Percentiles rank a stretch among this genome's conserved stretches.
Evolutionary conservation across 2,113 vertebrate species (phyloP).

Genomic region (Prunella fulvescens): DNA sequence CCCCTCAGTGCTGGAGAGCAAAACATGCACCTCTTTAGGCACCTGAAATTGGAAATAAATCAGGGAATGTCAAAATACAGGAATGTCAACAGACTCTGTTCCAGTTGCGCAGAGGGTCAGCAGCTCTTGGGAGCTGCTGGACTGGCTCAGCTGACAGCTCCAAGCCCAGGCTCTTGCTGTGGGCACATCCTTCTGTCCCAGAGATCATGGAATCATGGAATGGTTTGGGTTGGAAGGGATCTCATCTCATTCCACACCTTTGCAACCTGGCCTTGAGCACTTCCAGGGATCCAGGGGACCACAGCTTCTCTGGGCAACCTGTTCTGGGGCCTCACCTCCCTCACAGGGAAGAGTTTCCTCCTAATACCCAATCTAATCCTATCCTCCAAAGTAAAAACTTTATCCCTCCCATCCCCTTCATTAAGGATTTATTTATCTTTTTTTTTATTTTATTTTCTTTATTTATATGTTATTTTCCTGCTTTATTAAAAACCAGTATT

Average conservation of each 20-base stretch:
- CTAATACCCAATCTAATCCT: neutral
- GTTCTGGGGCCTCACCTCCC: neutral
- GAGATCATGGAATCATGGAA: neutral
- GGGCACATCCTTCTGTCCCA: neutral
- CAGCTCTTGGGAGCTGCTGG: neutral
- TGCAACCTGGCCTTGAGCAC: rapidly evolving
- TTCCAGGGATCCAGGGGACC: neutral
- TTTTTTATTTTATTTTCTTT: neutral
- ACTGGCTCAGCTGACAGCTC: neutral
- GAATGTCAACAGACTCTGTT: neutral
- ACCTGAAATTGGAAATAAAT: neutral
- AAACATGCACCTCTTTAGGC: neutral
- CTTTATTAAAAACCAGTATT: neutral
- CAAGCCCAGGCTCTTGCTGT: neutral
- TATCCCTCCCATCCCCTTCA: too few species aligned
- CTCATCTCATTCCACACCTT: neutral
- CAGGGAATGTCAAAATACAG: neutral
- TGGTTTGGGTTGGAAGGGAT: neutral
- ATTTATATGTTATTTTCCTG: neutral
- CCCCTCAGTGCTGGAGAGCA: neutral
- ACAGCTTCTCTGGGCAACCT: neutral
- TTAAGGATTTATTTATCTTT: neutral
- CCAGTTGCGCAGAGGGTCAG: neutral
- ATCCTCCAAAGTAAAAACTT: neutral
- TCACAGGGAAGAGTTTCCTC: neutral